These are phyloP conservation scores for Caranx ignobilis DNA, from an alignment of 2,113 vertebrate species.

Conservation along the genomic window DNA sequence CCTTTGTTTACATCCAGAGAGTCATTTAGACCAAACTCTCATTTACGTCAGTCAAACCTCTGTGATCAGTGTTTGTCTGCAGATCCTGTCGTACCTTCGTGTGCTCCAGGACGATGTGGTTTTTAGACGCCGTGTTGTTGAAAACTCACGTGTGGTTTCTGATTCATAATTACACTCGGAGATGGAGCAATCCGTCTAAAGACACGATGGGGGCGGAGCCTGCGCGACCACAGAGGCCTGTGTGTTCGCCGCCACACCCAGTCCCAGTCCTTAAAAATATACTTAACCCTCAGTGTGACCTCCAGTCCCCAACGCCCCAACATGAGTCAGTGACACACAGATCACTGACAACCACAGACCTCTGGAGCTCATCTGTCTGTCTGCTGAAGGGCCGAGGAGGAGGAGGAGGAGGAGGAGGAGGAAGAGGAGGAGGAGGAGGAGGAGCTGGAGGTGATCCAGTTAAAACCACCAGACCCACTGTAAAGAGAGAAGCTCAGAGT, in stretches of 20 bases:
- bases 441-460: no score
- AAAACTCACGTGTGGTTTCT: not conserved
- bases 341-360: not conserved
- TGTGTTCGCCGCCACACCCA: constrained; percentile 30
- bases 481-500: no score
- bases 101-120: not conserved
- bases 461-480: no score
- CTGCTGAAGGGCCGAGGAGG: not conserved
- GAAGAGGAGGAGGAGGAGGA: no score
- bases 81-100: not conserved
- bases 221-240: constrained; percentile 38
- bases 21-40: not conserved
- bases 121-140: not conserved
- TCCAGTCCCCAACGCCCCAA: constrained; percentile 21
- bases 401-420: not conserved
- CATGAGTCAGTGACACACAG: constrained; percentile 4
- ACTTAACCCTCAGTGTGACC: constrained; percentile 30
- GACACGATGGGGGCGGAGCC: not conserved
- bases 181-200: not conserved
- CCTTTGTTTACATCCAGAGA: not conserved
- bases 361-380: constrained; percentile 16
- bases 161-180: constrained; percentile 13
- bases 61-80: not conserved
- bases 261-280: constrained; percentile 37
- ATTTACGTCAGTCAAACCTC: not conserved